Conservation (phyloP, 92 coral and sea anemone species). For the Epizoanthus scotinus region DNA sequence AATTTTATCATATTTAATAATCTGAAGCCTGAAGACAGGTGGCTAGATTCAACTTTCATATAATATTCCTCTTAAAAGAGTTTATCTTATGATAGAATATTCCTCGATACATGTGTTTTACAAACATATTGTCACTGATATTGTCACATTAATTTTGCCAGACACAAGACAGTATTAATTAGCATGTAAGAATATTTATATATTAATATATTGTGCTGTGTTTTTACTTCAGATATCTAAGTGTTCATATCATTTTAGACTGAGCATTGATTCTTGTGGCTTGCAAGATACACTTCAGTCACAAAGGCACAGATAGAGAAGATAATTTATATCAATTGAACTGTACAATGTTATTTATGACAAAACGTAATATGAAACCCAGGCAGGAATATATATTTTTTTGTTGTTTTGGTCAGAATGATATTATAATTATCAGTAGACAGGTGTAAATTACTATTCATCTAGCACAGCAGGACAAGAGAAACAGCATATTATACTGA, state of each 20-base stretch:
- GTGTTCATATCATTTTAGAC: background rate
- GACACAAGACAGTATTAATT: background rate
- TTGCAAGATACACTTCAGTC: background rate
- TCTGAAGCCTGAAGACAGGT: background rate
- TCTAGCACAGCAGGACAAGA: background rate
- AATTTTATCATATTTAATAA: too few species aligned
- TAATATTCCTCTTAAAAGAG: background rate
- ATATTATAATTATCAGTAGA: background rate
- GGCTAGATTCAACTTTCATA: background rate
- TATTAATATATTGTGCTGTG: background rate
- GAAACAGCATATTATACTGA: background rate
- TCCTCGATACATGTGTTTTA: background rate
- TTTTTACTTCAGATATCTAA: constrained; percentile 5
- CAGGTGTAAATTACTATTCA: background rate
- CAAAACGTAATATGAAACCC: too few species aligned
- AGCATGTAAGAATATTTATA: constrained; percentile 6
- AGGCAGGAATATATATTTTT: too few species aligned
- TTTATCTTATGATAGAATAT: background rate
- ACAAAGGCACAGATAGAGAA: background rate
- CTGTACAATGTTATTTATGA: too few species aligned
- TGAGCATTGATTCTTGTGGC: constrained; percentile 1
- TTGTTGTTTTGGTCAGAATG: background rate
- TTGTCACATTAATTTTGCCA: constrained; percentile 3
- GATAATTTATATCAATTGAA: background rate
- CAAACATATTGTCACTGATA: background rate